Base-by-base conservation (phyloP, 2,113 vertebrate genomes). In the Hystrix cristata region DNA sequence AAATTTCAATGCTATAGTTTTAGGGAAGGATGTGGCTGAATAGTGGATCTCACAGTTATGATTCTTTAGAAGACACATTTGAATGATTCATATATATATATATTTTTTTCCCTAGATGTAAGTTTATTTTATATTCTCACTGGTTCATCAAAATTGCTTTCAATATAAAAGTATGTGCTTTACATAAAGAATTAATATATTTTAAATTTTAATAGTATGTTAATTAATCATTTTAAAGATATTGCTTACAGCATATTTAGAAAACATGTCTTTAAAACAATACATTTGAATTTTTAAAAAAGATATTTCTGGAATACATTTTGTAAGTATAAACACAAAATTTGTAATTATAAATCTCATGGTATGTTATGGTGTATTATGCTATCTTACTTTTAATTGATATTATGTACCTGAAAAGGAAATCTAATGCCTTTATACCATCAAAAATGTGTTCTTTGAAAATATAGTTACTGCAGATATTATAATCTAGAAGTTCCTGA, bases 1-100 rank as follows among this genome's bases (percentile, higher is more conserved):
- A 34, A 81, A 31, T 87, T 85, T 69, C 62, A 96, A 97, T 95
- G 10, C 53, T 83, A 79, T 51, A 69, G 15, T 78, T 94, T 62
- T 69, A 83, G 27, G 8, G 95, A 62, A 95, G 6, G 11, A 91
- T 14, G 6, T 76, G 18, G 38, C 87, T 80, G 87, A 94, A 91
- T 67, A 78, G 59, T 18, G 25, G 7, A 71, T 21, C 23, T 53
- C 59, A 53, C 3, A 87, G 9, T 65, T 76, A 34, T 87, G 8
- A 89, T 67, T 85, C 46, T 95, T 67, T 83, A 62, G 6, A 25
- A 90, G 46, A 86, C n/a, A 59, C 5, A 53, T 18, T 25, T 62
- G 38, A 95, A 92, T 78, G 93, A 95, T 65, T 86, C 18, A 23
- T 34, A 31, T 80, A 7, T 82, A 7, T 82, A 10, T 74, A 48